Evolutionary conservation across 2,888 invertebrate genomes (phyloP).

Genomic region (Ametastegia equiseti): DNA sequence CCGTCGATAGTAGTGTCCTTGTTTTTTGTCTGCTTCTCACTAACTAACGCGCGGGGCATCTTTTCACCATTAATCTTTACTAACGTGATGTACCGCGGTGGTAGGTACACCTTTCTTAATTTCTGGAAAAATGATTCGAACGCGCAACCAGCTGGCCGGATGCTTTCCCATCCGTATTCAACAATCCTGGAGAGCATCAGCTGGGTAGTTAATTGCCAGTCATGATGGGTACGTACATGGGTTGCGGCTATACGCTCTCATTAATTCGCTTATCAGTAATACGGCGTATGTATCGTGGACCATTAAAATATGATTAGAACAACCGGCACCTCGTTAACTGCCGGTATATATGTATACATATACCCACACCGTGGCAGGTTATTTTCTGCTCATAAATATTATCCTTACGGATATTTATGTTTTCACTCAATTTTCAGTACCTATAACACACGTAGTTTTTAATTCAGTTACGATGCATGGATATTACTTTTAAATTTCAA

Average conservation of each 20-base stretch:
- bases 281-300: neutral
- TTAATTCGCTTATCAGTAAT: conserved; percentile 6
- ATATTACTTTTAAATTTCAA: neutral
- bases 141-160: conserved; percentile 67
- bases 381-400: neutral
- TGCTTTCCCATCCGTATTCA: neutral
- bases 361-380: too few species aligned
- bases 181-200: neutral
- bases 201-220: conserved; percentile 15
- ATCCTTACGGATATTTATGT: neutral
- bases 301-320: conserved; percentile 34
- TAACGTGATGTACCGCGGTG: neutral
- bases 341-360: neutral
- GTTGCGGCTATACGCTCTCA: neutral
- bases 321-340: conserved; percentile 23
- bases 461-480: neutral
- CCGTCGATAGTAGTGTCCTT: neutral
- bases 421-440: neutral
- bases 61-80: conserved; percentile 4
- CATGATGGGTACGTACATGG: neutral
- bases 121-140: conserved; percentile 13
- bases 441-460: too few species aligned
- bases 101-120: conserved; percentile 1
- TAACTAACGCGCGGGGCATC: neutral
- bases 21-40: conserved; percentile 57